Base-by-base conservation (phyloP, 1,140 invertebrate species). In the Anagrus nilaparvatae region DNA sequence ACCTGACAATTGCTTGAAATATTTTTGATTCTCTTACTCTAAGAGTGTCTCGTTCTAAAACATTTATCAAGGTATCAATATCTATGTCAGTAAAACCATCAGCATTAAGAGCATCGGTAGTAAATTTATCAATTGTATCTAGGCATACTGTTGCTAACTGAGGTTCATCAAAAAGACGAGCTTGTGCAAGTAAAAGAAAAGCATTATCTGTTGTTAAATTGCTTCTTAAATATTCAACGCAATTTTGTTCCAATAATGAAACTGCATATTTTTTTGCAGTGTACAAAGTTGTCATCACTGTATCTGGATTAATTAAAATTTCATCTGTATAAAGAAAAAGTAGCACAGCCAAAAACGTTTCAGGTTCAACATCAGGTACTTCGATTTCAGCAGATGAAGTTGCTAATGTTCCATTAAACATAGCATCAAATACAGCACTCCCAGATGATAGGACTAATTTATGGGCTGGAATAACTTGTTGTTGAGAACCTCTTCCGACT, bases 21-120 rank as follows among this genome's bases (percentile, higher is more conserved):
- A 93, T 73, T 58, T 83, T 81, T 5, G 79, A 79, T 67, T 94
- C 89, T 51, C 81, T 67, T 23, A 92, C 84, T 17, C 83, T 70
- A 1, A 94, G 64, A 3, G 86, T 87, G 54, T 93, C 86, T 49
- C 89, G 74, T 62, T 86, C 78, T 14, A 94, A 64, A 13, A 93
- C 83, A 36, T 75, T 75, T 65, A 78, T 81, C 20, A 94, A 63
- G 0, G 87, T 91, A 32, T 87, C 81, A 41, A 81, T 72, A 64
- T 92, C 87, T 49, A 93, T 86, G 54, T 93, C 87, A 4, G 81
- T 81, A 58, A 94, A 94, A 16, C 83, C 83, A 61, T 93, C 89
- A 12, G 87, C 84, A 53, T 73, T 74, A 2, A 93, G 59, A 6
- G 87, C 82, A 58, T 90, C 85, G 1, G 75, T 74, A 4, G 88